Conservation (phyloP, 2,888 invertebrate genomes). For the Drosophila incognita region DNA sequence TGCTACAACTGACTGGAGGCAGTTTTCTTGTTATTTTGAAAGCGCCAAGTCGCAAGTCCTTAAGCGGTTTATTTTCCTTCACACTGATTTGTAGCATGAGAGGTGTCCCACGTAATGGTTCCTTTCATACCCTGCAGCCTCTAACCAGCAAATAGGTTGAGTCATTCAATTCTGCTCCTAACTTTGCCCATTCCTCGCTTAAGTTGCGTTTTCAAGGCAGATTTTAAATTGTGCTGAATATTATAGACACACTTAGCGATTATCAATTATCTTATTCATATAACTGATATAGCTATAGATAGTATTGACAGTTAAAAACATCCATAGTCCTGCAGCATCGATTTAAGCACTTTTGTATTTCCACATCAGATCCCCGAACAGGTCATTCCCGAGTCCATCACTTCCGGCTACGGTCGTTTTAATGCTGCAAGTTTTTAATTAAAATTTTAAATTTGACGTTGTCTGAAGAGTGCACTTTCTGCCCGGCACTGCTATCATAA, state of each 20-base stretch:
- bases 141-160: neutral
- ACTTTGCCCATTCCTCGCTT: neutral
- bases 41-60: slow-evolving; percentile 77
- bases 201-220: neutral
- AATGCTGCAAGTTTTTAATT: slow-evolving; percentile 71
- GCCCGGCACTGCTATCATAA: slow-evolving; percentile 58
- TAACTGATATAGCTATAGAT: neutral
- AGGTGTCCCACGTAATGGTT: slow-evolving; percentile 48
- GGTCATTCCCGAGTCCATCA: slow-evolving; percentile 14
- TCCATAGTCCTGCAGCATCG: neutral
- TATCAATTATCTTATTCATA: neutral
- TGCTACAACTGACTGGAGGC: slow-evolving; percentile 59
- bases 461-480: slow-evolving; percentile 55
- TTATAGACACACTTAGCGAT: neutral
- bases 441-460: slow-evolving; percentile 70
- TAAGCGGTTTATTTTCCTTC: slow-evolving; percentile 78
- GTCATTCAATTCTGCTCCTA: neutral
- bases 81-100: slow-evolving; percentile 72
- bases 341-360: too few species aligned
- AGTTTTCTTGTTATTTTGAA: slow-evolving; percentile 76
- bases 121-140: slow-evolving; percentile 1
- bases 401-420: slow-evolving; percentile 14
- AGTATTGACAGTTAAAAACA: neutral
- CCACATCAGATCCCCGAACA: neutral
- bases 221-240: neutral